Conservation (phyloP, 2,888 invertebrate genomes). For the Sympetrum striolatum region DNA sequence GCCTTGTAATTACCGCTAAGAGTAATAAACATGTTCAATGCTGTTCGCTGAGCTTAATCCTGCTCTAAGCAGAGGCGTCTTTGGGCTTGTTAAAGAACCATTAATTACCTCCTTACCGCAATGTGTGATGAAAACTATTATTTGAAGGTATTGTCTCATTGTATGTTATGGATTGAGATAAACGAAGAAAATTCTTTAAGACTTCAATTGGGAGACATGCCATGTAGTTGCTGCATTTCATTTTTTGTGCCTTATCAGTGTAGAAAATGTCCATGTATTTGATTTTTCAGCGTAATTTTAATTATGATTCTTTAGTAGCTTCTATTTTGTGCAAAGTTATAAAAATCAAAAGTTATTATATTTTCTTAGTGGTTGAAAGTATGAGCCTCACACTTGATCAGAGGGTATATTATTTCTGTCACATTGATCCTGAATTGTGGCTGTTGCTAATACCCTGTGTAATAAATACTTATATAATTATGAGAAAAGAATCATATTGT, state of each 20-base stretch:
- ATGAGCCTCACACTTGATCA: constrained; percentile 18
- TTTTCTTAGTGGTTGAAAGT: constrained; percentile 24
- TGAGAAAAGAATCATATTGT: constrained; percentile 8
- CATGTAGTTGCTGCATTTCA: constrained; percentile 24
- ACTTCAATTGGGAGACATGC: constrained; percentile 17
- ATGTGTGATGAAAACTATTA: neutral
- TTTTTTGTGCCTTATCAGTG: constrained; percentile 38
- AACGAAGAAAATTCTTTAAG: neutral
- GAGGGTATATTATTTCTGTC: constrained; percentile 30
- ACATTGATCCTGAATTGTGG: constrained; percentile 24
- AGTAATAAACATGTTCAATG: constrained; percentile 41
- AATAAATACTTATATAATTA: constrained; percentile 26
- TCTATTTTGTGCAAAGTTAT: constrained; percentile 33
- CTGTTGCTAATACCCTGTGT: constrained; percentile 33
- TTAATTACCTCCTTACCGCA: constrained; percentile 8
- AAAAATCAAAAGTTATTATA: constrained; percentile 41
- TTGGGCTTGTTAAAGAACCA: constrained; percentile 32
- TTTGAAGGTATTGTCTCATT: constrained; percentile 19
- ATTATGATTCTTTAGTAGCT: constrained; percentile 31
- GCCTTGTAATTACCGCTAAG: constrained; percentile 36
- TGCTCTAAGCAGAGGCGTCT: constrained; percentile 15
- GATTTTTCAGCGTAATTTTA: constrained; percentile 1
- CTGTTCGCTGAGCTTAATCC: constrained; percentile 36
- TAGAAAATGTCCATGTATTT: constrained; percentile 18
- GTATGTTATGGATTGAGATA: neutral